Evolutionary conservation across 30 jellyfish, hydroid and myxozoan genomes (phyloP).

Genomic region (Turritopsis rubra): DNA sequence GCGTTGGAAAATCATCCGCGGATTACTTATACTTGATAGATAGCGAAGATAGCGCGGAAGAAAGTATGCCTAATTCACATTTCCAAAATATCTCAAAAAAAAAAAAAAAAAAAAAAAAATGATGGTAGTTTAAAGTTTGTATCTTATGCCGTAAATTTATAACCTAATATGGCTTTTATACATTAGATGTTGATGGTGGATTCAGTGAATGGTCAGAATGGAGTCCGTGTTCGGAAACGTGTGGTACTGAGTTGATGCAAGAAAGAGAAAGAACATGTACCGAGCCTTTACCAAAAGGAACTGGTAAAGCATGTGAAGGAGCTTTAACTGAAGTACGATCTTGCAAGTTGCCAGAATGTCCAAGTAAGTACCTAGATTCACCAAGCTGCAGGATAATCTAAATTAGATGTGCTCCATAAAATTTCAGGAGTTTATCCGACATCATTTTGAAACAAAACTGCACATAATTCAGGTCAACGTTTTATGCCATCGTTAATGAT

Average conservation of each 20-base stretch:
- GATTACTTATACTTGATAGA: slow-evolving; percentile 6
- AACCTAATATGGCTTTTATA: not conserved
- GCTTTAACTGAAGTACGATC: not conserved
- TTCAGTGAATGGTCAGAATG: slow-evolving; percentile 1
- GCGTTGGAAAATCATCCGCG: not conserved
- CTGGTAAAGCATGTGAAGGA: slow-evolving; percentile 6
- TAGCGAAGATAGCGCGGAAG: not conserved
- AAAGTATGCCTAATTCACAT: not conserved
- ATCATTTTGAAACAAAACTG: not conserved
- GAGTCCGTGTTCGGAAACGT: not conserved
- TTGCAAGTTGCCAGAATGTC: not conserved
- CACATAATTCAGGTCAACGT: no score
- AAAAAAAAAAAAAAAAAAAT: no score
- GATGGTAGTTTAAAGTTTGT: no score
- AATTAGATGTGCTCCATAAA: no score
- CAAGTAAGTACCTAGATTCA: not conserved
- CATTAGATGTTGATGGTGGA: slow-evolving; percentile 10
- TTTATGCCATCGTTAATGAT: no score
- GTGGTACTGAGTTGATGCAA: slow-evolving; percentile 1
- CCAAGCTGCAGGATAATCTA: no score
- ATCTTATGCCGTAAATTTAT: not conserved
- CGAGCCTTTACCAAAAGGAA: slow-evolving; percentile 12
- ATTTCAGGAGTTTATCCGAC: no score
- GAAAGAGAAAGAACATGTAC: slow-evolving; percentile 14
- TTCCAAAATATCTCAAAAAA: no score